Evolutionary conservation across 2,113 vertebrate species (phyloP).

Genomic region (Chunga burmeisteri): DNA sequence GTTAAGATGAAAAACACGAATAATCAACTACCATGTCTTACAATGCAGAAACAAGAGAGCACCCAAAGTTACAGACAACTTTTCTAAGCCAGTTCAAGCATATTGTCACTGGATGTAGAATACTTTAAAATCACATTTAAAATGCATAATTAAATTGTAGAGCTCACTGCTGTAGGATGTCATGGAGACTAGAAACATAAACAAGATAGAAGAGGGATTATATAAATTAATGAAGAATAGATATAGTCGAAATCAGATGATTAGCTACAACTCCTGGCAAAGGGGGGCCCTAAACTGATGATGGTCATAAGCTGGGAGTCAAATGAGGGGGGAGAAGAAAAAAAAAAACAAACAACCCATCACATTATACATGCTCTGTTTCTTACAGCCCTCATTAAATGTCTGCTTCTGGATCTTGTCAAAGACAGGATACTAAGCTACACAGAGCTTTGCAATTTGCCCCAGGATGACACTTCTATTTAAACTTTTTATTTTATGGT

Average conservation of each 20-base stretch:
- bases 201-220: conserved; percentile 7
- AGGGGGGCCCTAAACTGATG: neutral
- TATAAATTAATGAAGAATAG: conserved; percentile 14
- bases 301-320: neutral
- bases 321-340: neutral
- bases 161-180: neutral
- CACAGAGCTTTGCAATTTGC: neutral
- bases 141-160: neutral
- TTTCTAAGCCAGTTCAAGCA: neutral
- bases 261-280: neutral
- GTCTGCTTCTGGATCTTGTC: conserved; percentile 37
- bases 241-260: neutral
- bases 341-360: neutral
- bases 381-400: neutral
- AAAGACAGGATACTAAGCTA: neutral
- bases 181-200: conserved; percentile 42
- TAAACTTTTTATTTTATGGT: neutral
- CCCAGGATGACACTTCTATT: conserved; percentile 1
- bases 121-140: neutral
- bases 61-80: neutral
- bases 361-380: neutral
- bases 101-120: neutral
- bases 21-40: rapidly evolving
- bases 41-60: neutral
- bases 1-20: neutral